A percentile compares a stretch with the other conserved stretches of the same genome.
Conservation (phyloP, 2,797 vertebrate species). For the Streptopelia turtur region DNA sequence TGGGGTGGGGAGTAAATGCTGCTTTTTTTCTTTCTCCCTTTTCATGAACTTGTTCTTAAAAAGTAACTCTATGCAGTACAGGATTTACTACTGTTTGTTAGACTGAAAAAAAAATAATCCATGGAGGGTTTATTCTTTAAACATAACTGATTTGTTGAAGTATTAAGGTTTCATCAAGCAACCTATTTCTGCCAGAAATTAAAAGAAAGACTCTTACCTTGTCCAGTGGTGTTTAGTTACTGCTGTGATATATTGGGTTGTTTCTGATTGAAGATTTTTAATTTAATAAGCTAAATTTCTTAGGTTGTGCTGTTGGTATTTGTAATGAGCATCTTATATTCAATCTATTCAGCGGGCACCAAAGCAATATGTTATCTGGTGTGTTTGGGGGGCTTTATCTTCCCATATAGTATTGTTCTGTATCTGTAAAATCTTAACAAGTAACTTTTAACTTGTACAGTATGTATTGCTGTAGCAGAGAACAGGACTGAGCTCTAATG, state of each 20-base stretch:
- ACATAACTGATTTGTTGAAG: not conserved
- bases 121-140: not conserved
- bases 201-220: not conserved
- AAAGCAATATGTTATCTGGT: slow-evolving; percentile 45
- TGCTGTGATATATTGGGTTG: not conserved
- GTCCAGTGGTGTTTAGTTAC: not conserved
- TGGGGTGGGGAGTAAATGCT: not conserved
- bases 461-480: not conserved
- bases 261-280: not conserved
- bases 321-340: not conserved
- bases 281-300: slow-evolving; percentile 11
- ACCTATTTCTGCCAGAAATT: slow-evolving; percentile 1
- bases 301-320: not conserved
- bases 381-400: slow-evolving; percentile 1
- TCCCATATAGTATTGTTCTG: not conserved
- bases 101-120: not conserved
- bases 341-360: slow-evolving; percentile 18
- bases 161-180: slow-evolving; percentile 19
- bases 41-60: slow-evolving; percentile 14
- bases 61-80: slow-evolving; percentile 59
- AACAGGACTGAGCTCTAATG: not conserved
- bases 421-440: not conserved
- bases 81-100: slow-evolving; percentile 9
- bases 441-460: not conserved
- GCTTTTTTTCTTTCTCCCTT: not conserved